Evolutionary conservation across 2,113 vertebrate genomes (phyloP).

Genomic region (Oxygymnocypris stewartii): DNA sequence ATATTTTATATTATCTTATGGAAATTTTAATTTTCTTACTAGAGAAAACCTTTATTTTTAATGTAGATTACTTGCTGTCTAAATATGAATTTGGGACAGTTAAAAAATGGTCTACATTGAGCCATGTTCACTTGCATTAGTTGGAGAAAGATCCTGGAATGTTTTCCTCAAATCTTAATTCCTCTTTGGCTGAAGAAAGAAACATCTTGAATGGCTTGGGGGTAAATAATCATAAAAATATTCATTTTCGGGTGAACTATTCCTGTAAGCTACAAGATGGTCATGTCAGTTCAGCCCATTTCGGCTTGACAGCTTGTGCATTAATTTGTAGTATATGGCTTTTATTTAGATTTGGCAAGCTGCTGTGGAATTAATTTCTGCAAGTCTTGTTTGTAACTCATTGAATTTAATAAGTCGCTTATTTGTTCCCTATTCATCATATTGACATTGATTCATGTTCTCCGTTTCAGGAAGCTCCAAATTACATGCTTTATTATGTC

Average conservation of each 20-base stretch:
- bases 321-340: background rate
- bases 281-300: background rate
- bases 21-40: background rate
- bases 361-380: conserved; percentile 54
- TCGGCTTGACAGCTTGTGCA: background rate
- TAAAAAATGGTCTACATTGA: background rate
- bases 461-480: conserved; percentile 16
- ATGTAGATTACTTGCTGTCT: background rate
- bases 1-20: background rate
- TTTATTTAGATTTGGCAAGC: conserved; percentile 47
- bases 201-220: background rate
- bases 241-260: background rate
- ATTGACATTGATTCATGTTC: conserved; percentile 25
- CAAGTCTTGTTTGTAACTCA: conserved; percentile 43
- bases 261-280: background rate
- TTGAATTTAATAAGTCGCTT: conserved; percentile 54
- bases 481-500: conserved; percentile 15
- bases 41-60: background rate
- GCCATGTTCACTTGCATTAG: background rate
- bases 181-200: background rate
- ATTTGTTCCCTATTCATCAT: conserved; percentile 47
- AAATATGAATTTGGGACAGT: background rate
- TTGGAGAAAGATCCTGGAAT: background rate
- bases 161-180: background rate
- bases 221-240: background rate